Evolutionary conservation across 2,113 vertebrate genomes (phyloP).

Genomic region (Turdus rufiventris): DNA sequence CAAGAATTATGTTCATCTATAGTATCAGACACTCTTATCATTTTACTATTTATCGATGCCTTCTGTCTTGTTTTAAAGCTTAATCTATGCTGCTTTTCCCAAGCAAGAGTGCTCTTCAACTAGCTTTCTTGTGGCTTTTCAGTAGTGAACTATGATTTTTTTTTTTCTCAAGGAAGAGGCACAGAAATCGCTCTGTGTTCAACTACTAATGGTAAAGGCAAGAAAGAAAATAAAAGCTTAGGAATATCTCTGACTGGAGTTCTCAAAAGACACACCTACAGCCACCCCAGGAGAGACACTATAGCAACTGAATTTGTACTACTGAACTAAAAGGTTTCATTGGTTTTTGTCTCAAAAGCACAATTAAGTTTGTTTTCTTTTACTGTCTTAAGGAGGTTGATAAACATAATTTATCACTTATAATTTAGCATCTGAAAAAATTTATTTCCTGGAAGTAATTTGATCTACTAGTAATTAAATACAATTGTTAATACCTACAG

Average conservation of each 20-base stretch:
- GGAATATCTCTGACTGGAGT: background rate
- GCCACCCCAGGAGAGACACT: background rate
- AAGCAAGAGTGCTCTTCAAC: background rate
- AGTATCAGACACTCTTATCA: background rate
- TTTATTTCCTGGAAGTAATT: background rate
- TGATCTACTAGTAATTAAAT: background rate
- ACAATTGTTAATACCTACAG: background rate
- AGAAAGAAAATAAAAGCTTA: background rate
- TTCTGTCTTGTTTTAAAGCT: background rate
- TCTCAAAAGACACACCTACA: background rate
- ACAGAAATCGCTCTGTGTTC: background rate
- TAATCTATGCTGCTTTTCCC: background rate
- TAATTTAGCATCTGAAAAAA: background rate
- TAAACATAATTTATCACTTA: background rate
- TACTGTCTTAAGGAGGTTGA: background rate
- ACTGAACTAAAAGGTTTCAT: background rate
- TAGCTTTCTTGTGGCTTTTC: background rate
- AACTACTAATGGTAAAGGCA: background rate
- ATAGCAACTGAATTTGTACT: background rate
- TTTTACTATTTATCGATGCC: background rate
- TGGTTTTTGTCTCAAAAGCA: background rate
- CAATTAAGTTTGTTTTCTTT: background rate
- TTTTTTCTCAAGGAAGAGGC: background rate
- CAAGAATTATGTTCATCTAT: background rate
- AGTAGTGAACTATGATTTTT: background rate